Evolutionary conservation across 2,113 vertebrate species (phyloP), one percentile per base, ranked within the genome.

Genomic region (Empidonax alnorum): DNA sequence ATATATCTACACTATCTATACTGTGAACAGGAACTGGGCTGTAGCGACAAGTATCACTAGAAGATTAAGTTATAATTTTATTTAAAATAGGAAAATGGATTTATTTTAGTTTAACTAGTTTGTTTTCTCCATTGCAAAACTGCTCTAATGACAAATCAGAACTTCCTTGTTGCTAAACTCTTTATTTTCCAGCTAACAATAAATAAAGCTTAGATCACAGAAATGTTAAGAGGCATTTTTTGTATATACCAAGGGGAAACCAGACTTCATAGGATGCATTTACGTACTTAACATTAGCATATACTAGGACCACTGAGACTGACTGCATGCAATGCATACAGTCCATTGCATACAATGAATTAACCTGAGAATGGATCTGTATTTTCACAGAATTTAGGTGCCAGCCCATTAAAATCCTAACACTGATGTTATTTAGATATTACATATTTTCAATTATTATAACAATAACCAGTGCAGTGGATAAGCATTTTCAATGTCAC

Each of bases 241-340:
- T 77, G 37, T 93, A 46, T 46, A 49, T 33, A 89, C 62, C 39
- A 89, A 72, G 42, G 47, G 62, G 93, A 94, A 74, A 91, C 47
- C 22, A 91, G 84, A 68, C 35, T 95, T 95, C 80, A 94, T 85
- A 67, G 62, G 22, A 83, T 78, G 37, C 92, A 94, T 96, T 94
- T 95, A 28, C 94, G 90, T 89, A 75, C 44, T 87, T 89, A 91
- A 69, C 68, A 83, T 96, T 93, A 90, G 73, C 21, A 83, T 88
- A 49, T 71, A 63, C 74, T 76, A 94, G 71, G 18, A 66, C 33
- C 69, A 84, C 46, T 77, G 78, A 93, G 68, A 96, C 84, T 42
- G 72, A 50, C 67, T 94, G 52, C 46, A 63, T 27, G 55, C 35
- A 76, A 33, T 35, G 27, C 35, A 50, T 13, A 53, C 44, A 82